Percentiles rank a stretch among this genome's conserved stretches.
These are phyloP conservation scores for Paramisgurnus dabryanus DNA, from an alignment of 2,113 vertebrate genomes.

Conservation along the genomic window DNA sequence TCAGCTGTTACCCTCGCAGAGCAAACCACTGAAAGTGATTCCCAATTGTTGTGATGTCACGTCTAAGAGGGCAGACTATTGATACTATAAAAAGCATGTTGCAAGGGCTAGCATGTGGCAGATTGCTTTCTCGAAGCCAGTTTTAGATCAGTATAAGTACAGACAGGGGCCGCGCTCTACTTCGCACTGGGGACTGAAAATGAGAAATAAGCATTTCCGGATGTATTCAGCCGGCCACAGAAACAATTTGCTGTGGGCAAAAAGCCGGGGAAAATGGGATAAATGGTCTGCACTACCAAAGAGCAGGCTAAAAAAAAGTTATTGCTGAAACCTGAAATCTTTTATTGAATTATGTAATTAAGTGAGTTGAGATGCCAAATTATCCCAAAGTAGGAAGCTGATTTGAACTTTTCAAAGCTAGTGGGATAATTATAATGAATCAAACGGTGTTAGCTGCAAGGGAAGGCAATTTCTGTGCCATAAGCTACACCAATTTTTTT, in stretches of 20 bases:
- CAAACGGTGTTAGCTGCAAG: not conserved
- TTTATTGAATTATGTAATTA: constrained; percentile 29
- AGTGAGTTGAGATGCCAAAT: not conserved
- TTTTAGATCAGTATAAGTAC: constrained; percentile 66
- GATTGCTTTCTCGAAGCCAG: constrained; percentile 74
- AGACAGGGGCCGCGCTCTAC: constrained; percentile 77
- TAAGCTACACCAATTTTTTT: too few relatives aligned
- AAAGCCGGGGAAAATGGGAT: constrained; percentile 70
- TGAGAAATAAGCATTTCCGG: constrained; percentile 82
- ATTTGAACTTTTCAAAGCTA: not conserved
- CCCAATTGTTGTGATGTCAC: constrained; percentile 76
- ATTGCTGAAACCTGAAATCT: constrained; percentile 17
- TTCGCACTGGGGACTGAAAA: constrained; percentile 75
- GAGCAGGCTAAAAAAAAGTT: constrained; percentile 25
- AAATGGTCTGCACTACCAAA: constrained; percentile 56
- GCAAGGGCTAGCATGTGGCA: constrained; percentile 71
- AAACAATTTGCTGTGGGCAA: constrained; percentile 78
- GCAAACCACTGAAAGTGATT: constrained; percentile 63
- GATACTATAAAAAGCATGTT: constrained; percentile 72
- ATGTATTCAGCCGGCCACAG: constrained; percentile 76
- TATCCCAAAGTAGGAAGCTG: not conserved
- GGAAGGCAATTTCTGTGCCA: too few relatives aligned
- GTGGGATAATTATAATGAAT: not conserved
- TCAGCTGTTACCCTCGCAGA: not conserved
- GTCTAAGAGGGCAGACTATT: constrained; percentile 66